A percentile compares a stretch with the other conserved stretches of the same genome.
Evolutionary conservation across 92 coral and sea anemone genomes (phyloP).

Genomic region (Micromussa lordhowensis): DNA sequence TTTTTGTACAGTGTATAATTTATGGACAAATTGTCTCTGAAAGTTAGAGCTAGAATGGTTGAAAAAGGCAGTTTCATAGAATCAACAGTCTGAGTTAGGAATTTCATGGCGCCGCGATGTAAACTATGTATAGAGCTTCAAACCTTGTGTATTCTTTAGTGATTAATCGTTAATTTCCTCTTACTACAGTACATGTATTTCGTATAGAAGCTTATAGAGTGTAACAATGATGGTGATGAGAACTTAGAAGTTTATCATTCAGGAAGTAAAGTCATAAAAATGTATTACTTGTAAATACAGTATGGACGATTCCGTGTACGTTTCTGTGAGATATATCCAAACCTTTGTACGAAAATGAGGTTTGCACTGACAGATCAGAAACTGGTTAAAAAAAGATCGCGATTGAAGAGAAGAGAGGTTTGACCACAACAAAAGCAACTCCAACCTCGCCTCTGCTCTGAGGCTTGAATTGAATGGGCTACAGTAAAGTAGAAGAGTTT

Average conservation of each 20-base stretch:
- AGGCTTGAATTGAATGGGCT: not conserved
- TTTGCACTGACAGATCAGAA: not conserved
- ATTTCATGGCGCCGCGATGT: not conserved
- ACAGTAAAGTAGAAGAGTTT: not conserved
- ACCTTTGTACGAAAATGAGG: not conserved
- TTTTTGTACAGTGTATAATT: no score
- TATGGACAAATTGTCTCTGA: not conserved
- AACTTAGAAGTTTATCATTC: not conserved
- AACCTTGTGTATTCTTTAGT: not conserved
- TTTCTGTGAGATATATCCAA: not conserved
- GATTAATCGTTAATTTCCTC: not conserved
- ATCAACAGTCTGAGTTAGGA: not conserved
- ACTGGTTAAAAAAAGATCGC: not conserved
- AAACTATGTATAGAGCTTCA: not conserved
- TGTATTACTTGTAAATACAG: no score
- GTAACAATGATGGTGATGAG: no score
- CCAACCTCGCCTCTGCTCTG: not conserved
- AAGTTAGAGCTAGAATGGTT: not conserved
- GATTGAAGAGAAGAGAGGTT: not conserved
- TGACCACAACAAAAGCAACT: not conserved
- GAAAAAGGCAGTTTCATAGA: not conserved
- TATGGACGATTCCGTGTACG: no score
- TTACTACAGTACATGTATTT: not conserved
- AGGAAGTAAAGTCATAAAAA: not conserved
- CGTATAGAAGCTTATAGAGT: not conserved